These are phyloP conservation scores for Equus przewalskii DNA, from an alignment of 2,113 vertebrate species.

Conservation along the genomic window DNA sequence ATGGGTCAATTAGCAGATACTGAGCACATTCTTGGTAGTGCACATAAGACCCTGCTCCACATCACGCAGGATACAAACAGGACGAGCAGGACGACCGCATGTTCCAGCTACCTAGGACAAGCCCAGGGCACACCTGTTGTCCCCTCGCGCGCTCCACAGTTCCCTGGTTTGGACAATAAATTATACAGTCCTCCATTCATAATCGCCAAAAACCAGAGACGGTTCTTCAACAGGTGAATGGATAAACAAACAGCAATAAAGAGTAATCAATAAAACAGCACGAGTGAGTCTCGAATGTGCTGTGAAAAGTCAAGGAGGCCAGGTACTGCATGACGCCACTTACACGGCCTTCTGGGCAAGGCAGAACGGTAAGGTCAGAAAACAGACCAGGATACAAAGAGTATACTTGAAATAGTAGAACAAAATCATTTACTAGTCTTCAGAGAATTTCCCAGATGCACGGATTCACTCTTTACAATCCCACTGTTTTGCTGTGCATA, in stretches of 20 bases:
- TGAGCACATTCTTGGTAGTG: accelerated
- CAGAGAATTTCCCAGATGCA: neutral
- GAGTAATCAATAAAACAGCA: neutral
- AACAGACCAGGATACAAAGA: neutral
- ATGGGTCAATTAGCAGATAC: accelerated
- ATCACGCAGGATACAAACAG: accelerated
- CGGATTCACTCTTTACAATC: accelerated
- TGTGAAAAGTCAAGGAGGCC: accelerated
- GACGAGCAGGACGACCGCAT: accelerated
- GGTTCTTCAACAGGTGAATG: accelerated
- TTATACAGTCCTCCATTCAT: neutral
- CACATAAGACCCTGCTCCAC: accelerated
- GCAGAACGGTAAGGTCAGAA: neutral
- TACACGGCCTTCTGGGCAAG: neutral
- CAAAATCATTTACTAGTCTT: neutral
- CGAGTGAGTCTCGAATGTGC: accelerated
- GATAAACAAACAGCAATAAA: neutral
- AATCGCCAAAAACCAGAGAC: neutral
- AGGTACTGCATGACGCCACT: too few relatives aligned
- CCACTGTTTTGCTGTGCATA: constrained; percentile 45
- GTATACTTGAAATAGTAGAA: neutral
- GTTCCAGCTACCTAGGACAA: neutral
- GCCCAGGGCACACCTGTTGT: accelerated
- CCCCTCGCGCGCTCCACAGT: neutral
- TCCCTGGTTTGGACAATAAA: neutral